A percentile compares a stretch with the other conserved stretches of the same genome.
Evolutionary conservation across 2,888 invertebrate genomes (phyloP).

Genomic region (Acrobasis suavella): DNA sequence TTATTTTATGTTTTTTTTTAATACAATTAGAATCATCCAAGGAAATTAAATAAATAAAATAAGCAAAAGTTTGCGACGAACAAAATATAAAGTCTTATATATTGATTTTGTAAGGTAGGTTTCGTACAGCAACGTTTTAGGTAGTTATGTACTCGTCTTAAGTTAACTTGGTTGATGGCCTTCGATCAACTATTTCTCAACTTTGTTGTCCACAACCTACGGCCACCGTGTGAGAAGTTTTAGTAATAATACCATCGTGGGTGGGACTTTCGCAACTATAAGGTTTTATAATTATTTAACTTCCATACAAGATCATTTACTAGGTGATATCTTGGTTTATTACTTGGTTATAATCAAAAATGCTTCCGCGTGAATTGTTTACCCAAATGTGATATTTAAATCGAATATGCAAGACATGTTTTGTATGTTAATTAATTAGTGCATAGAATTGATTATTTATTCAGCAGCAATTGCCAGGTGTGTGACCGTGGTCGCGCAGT

Average conservation of each 20-base stretch:
- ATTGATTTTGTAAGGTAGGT: conserved; percentile 7
- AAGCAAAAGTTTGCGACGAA: background rate
- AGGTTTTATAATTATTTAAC: conserved; percentile 43
- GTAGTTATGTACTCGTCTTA: conserved; percentile 29
- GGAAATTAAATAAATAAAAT: background rate
- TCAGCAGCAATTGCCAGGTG: conserved; percentile 21
- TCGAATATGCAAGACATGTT: conserved; percentile 2
- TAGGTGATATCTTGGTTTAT: background rate
- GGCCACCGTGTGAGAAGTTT: conserved; percentile 50
- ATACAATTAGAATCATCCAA: background rate
- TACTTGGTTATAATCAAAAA: background rate
- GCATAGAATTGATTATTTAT: conserved; percentile 16
- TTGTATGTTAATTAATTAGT: conserved; percentile 1
- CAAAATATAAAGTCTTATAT: background rate
- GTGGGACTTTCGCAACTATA: conserved; percentile 60
- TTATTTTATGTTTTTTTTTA: conserved; percentile 24
- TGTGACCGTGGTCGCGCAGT: conserved; percentile 12
- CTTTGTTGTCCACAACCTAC: conserved; percentile 60
- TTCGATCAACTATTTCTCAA: conserved; percentile 75
- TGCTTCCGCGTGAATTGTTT: conserved; percentile 6
- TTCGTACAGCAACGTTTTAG: conserved; percentile 37
- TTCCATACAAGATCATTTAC: conserved; percentile 28
- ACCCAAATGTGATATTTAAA: background rate
- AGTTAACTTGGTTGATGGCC: conserved; percentile 61
- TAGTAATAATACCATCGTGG: conserved; percentile 58